phyloP scores from a whole-genome alignment of 2,113 vertebrate species.

The Chrysochloris asiatica region DNA sequence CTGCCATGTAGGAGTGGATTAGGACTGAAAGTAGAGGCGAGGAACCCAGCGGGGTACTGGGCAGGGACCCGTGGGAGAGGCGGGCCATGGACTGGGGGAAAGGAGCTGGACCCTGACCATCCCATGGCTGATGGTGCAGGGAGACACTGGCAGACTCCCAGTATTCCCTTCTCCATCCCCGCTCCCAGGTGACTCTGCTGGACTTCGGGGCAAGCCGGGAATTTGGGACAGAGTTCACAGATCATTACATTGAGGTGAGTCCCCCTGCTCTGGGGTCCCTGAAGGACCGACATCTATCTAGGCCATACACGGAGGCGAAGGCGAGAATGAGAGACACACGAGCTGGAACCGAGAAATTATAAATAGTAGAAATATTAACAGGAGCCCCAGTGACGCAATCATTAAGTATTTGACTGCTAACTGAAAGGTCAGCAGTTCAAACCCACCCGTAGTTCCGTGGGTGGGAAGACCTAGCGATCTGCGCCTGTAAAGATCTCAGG shows the following conservation, averaged over 20 bases:
- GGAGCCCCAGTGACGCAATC: not conserved
- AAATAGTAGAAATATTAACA: not conserved
- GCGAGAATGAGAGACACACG: not conserved
- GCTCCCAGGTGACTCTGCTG: slow-evolving; percentile 87
- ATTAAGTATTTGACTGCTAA: not conserved
- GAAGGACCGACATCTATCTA: not conserved
- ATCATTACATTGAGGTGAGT: slow-evolving; percentile 92
- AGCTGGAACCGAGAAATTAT: not conserved
- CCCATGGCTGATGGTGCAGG: not conserved
- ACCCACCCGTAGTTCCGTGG: not conserved
- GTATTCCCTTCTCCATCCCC: not conserved
- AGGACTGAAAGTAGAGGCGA: not conserved
- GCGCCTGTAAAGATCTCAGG: not conserved
- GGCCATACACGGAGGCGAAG: not conserved
- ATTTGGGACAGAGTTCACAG: slow-evolving; percentile 90
- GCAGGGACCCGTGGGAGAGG: not conserved
- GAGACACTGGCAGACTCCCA: not conserved
- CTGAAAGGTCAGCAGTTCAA: not conserved
- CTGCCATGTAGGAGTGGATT: not conserved
- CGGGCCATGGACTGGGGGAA: fast-evolving
- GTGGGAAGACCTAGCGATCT: not conserved
- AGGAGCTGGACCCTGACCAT: not conserved
- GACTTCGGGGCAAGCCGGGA: slow-evolving; percentile 93
- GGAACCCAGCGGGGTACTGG: not conserved
- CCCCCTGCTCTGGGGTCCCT: not conserved